phyloP scores from a whole-genome alignment of 2,113 vertebrate species.

The Grus americana region DNA sequence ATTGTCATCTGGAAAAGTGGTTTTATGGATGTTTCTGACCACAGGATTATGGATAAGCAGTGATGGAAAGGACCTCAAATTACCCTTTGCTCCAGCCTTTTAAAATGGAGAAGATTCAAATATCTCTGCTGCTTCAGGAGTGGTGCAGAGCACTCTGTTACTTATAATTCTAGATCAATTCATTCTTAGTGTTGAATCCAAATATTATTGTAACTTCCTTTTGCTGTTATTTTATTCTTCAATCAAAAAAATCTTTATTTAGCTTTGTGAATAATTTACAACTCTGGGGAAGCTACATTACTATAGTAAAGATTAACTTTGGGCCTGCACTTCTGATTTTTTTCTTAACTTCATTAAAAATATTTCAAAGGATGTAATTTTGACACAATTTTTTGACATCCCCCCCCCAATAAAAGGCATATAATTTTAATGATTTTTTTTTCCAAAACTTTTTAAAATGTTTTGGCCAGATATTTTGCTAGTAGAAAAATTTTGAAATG shows the following conservation, averaged over 20 bases:
- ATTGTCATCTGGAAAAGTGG: neutral
- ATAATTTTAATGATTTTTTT: neutral
- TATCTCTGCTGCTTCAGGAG: neutral
- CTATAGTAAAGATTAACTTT: neutral
- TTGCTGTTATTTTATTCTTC: neutral
- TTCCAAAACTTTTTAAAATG: neutral
- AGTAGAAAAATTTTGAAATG: neutral
- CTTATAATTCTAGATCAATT: neutral
- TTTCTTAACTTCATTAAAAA: neutral
- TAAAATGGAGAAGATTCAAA: neutral
- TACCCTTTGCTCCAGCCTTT: neutral
- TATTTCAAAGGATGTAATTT: neutral
- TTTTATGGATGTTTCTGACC: constrained; percentile 14
- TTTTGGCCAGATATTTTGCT: neutral
- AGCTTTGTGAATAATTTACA: neutral
- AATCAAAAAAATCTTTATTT: neutral
- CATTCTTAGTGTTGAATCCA: neutral
- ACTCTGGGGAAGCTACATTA: neutral
- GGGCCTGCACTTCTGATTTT: neutral
- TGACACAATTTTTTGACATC: neutral
- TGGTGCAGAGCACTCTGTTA: neutral
- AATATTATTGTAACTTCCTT: neutral
- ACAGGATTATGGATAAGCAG: neutral
- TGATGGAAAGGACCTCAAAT: neutral
- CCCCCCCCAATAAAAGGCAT: fast-evolving